Conservation (phyloP, 2,888 invertebrate species). For the Choristoneura rosaceana region DNA sequence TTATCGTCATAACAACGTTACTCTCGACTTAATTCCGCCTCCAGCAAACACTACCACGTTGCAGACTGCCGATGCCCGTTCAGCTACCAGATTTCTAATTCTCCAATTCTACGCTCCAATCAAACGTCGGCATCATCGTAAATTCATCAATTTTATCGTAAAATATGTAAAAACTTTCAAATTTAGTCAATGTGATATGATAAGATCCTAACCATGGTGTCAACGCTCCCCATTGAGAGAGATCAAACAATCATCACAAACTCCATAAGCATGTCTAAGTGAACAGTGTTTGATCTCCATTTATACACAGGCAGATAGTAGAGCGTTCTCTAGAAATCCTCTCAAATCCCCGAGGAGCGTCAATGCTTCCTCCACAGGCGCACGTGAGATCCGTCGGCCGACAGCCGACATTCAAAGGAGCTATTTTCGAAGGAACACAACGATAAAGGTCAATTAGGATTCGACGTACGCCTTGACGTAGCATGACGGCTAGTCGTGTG, state of each 20-base stretch:
- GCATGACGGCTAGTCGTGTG: slow-evolving; percentile 37
- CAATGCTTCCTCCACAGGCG: slow-evolving; percentile 66
- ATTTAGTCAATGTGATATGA: not conserved
- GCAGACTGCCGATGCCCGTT: slow-evolving; percentile 32
- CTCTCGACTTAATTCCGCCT: slow-evolving; percentile 80
- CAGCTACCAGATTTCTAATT: slow-evolving; percentile 68
- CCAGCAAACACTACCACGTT: slow-evolving; percentile 53
- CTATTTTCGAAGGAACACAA: slow-evolving; percentile 68
- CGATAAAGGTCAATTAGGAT: slow-evolving; percentile 76
- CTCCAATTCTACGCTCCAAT: slow-evolving; percentile 32
- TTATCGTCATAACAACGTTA: slow-evolving; percentile 80
- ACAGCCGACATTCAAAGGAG: slow-evolving; percentile 72
- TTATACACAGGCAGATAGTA: slow-evolving; percentile 55
- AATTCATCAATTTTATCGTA: not conserved
- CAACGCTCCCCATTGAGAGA: slow-evolving; percentile 31
- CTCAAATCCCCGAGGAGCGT: slow-evolving; percentile 71
- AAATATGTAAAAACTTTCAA: not conserved
- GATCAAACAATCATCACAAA: slow-evolving; percentile 53
- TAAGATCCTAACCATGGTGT: slow-evolving; percentile 14
- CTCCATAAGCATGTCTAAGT: slow-evolving; percentile 54
- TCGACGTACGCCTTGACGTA: slow-evolving; percentile 52
- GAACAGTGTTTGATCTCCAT: slow-evolving; percentile 55
- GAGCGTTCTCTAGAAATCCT: slow-evolving; percentile 69
- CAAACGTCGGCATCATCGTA: not conserved
- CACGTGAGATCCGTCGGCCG: slow-evolving; percentile 65